These are phyloP conservation scores for Enteromius afrohamiltoni DNA, from an alignment of 2,797 vertebrate species.

Conservation along the genomic window DNA sequence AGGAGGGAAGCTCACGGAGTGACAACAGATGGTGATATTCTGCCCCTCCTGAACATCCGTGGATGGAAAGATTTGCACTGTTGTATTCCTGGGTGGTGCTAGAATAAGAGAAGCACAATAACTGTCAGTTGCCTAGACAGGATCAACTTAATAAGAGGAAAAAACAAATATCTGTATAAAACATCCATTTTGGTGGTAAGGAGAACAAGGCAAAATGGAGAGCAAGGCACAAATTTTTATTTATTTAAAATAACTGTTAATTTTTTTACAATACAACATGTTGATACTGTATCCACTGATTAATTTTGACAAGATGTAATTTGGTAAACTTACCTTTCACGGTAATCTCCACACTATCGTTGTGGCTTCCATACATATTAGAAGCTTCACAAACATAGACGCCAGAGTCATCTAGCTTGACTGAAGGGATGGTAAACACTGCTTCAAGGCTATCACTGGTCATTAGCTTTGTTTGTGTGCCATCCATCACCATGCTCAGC, in stretches of 20 bases:
- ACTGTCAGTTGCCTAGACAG: not conserved
- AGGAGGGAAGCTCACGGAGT: slow-evolving; percentile 70
- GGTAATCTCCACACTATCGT: slow-evolving; percentile 67
- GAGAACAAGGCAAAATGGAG: slow-evolving; percentile 29
- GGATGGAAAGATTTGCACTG: slow-evolving; percentile 70
- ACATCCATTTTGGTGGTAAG: not conserved
- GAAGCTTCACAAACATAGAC: slow-evolving; percentile 82
- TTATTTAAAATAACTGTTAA: not conserved
- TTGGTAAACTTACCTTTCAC: slow-evolving; percentile 76
- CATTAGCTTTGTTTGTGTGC: slow-evolving; percentile 61
- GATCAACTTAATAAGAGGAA: not conserved
- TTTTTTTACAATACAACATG: not conserved
- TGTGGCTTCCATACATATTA: slow-evolving; percentile 77
- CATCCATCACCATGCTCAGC: slow-evolving; percentile 71
- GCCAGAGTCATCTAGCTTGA: slow-evolving; percentile 75
- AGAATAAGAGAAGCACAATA: slow-evolving; percentile 51
- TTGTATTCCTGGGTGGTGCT: slow-evolving; percentile 77
- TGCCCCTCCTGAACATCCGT: slow-evolving; percentile 75
- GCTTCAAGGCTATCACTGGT: slow-evolving; percentile 67
- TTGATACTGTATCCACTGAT: not conserved
- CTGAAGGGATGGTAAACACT: slow-evolving; percentile 71
- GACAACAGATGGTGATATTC: slow-evolving; percentile 75
- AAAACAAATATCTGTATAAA: no score
- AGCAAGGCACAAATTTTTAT: not conserved
- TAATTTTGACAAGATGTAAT: not conserved